A percentile compares a stretch with the other conserved stretches of the same genome.
phyloP scores from a whole-genome alignment of 1,140 invertebrate genomes.

The Macrobrachium nipponense region DNA sequence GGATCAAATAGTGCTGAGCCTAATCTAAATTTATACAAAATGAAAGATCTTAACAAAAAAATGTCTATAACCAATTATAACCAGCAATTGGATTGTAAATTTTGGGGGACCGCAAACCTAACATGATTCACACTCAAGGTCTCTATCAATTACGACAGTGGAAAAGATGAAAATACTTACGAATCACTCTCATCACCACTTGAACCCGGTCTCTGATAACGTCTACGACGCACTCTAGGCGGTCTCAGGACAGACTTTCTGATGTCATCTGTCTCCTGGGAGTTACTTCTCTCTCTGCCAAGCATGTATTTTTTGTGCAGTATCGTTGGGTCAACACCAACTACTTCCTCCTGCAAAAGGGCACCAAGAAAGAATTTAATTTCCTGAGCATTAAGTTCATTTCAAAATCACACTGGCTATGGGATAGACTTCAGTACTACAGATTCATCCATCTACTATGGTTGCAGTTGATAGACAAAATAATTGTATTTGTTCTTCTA shows the following conservation, averaged over 20 bases:
- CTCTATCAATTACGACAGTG: too few species aligned
- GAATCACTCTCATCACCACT: constrained; percentile 60
- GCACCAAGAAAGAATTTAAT: constrained; percentile 45
- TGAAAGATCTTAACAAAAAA: neutral
- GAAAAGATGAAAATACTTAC: constrained; percentile 37
- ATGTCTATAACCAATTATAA: neutral
- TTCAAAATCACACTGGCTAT: too few species aligned
- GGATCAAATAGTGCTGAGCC: too few species aligned
- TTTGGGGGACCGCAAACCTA: too few species aligned
- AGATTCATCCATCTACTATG: too few species aligned
- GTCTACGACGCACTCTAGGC: constrained; percentile 65
- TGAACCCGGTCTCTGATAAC: constrained; percentile 39
- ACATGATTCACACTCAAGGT: too few species aligned
- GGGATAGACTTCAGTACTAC: too few species aligned
- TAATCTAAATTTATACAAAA: too few species aligned
- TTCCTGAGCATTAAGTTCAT: too few species aligned
- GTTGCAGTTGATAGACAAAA: too few species aligned
- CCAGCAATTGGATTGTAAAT: too few species aligned
- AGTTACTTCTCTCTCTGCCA: constrained; percentile 67
- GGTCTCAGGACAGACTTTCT: constrained; percentile 72
- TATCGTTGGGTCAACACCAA: constrained; percentile 73
- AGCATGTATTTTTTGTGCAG: constrained; percentile 62
- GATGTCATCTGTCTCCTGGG: constrained; percentile 69
- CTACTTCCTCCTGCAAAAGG: constrained; percentile 76
- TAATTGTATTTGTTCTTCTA: too few species aligned